Conservation (phyloP, 2,113 vertebrate genomes). For the Odobenus rosmarus region DNA sequence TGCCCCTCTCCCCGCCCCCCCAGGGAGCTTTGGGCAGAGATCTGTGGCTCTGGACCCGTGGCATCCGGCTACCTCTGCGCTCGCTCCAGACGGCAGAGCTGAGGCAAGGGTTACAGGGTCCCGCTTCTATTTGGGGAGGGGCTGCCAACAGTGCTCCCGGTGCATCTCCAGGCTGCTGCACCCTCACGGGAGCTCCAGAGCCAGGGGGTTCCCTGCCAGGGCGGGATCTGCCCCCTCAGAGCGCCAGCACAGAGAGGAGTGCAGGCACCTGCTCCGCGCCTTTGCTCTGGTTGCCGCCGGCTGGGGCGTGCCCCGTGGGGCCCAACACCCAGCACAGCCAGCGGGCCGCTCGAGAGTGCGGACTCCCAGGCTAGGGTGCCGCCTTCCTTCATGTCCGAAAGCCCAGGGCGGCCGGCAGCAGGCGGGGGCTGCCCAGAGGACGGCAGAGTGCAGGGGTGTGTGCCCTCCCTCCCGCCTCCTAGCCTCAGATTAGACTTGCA, state of each 20-base stretch:
- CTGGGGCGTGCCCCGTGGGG: not conserved
- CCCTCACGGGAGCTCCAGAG: not conserved
- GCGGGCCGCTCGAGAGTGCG: not conserved
- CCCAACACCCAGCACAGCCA: too few species aligned
- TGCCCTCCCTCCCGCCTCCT: too few species aligned
- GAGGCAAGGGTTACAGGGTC: not conserved
- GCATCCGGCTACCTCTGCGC: too few species aligned
- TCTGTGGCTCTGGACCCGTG: not conserved
- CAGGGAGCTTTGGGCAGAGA: not conserved
- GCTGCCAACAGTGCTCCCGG: not conserved
- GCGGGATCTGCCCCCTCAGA: too few species aligned
- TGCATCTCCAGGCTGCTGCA: not conserved
- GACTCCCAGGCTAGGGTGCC: not conserved
- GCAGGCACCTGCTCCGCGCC: not conserved
- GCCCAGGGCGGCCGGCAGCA: not conserved
- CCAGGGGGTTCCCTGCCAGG: not conserved
- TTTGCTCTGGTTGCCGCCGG: accelerated
- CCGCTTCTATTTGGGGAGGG: not conserved
- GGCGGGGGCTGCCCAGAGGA: too few species aligned
- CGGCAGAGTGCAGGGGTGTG: not conserved
- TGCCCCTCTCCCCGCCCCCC: not conserved
- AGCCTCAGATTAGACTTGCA: not conserved
- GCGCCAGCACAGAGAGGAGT: too few species aligned
- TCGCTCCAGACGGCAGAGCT: not conserved
- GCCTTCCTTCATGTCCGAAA: not conserved